These are phyloP conservation scores for Crotalus viridis DNA, from an alignment of 2,113 vertebrate genomes.

Conservation along the genomic window DNA sequence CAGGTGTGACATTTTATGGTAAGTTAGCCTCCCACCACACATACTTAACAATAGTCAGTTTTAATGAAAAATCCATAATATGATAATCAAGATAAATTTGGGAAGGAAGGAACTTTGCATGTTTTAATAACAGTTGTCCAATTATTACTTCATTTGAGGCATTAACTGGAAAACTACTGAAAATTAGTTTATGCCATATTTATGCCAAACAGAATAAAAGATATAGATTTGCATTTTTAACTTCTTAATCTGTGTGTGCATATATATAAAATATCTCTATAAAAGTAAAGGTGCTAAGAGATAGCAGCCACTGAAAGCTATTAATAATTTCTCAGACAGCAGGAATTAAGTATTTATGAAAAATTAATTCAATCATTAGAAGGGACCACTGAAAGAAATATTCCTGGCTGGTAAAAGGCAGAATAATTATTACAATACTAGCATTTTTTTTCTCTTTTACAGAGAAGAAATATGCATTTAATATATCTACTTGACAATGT, in stretches of 20 bases:
- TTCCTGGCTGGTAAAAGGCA: conserved; percentile 19
- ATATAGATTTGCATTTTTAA: conserved; percentile 29
- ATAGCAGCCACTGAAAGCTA: background rate
- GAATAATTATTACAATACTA: background rate
- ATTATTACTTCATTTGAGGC: conserved; percentile 30
- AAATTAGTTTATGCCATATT: conserved; percentile 11
- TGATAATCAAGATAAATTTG: conserved; percentile 2
- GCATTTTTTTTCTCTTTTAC: conserved; percentile 12
- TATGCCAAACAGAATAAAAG: conserved; percentile 25
- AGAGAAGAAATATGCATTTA: background rate
- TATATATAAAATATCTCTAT: background rate
- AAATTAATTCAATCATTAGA: conserved; percentile 52
- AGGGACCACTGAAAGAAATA: conserved; percentile 19
- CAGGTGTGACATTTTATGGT: conserved; percentile 54
- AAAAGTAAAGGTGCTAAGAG: conserved; percentile 1
- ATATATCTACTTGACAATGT: conserved; percentile 16
- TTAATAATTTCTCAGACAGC: background rate
- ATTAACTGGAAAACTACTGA: conserved; percentile 8
- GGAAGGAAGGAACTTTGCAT: conserved; percentile 16
- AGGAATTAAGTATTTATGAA: background rate
- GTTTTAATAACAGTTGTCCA: conserved; percentile 17
- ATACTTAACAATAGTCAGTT: conserved; percentile 25
- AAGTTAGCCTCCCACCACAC: conserved; percentile 47
- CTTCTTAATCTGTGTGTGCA: conserved; percentile 14
- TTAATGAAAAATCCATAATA: conserved; percentile 34